A percentile compares a stretch with the other conserved stretches of the same genome.
These are phyloP conservation scores for Iphiclides podalirius DNA, from an alignment of 2,888 invertebrate species.

Conservation along the genomic window DNA sequence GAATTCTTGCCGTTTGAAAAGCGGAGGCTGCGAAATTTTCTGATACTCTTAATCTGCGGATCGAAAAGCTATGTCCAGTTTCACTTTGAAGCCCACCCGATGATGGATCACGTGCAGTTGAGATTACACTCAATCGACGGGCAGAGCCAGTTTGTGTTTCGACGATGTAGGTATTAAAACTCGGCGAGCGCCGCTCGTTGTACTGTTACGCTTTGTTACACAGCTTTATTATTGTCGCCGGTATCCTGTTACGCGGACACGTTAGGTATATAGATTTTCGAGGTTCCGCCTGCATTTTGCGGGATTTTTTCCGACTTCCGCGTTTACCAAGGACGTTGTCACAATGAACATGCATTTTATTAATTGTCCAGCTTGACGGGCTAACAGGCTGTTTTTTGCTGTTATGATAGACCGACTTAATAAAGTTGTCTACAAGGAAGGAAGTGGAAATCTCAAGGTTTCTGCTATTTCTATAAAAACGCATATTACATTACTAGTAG, in stretches of 20 bases:
- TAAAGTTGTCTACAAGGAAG: too few species aligned
- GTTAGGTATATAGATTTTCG: too few species aligned
- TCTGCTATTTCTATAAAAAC: too few species aligned
- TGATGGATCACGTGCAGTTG: conserved; percentile 22
- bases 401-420: neutral
- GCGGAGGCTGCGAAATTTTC: conserved; percentile 10
- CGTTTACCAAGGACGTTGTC: conserved; percentile 14
- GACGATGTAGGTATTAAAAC: too few species aligned
- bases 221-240: too few species aligned
- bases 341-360: conserved; percentile 5
- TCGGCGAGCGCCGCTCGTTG: neutral
- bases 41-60: conserved; percentile 22
- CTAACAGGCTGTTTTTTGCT: neutral
- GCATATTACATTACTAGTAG: too few species aligned
- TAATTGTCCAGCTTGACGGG: neutral
- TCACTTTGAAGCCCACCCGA: conserved; percentile 24
- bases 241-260: too few species aligned
- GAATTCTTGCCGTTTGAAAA: conserved; percentile 6
- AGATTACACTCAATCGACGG: conserved; percentile 19
- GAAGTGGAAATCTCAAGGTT: too few species aligned
- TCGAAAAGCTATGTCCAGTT: conserved; percentile 21
- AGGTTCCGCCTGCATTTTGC: conserved; percentile 3
- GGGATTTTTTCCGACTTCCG: conserved; percentile 16
- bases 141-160: conserved; percentile 16
- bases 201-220: conserved; percentile 9